These are phyloP conservation scores for Creontiades dilutus DNA, from an alignment of 2,888 invertebrate genomes.

Conservation along the genomic window DNA sequence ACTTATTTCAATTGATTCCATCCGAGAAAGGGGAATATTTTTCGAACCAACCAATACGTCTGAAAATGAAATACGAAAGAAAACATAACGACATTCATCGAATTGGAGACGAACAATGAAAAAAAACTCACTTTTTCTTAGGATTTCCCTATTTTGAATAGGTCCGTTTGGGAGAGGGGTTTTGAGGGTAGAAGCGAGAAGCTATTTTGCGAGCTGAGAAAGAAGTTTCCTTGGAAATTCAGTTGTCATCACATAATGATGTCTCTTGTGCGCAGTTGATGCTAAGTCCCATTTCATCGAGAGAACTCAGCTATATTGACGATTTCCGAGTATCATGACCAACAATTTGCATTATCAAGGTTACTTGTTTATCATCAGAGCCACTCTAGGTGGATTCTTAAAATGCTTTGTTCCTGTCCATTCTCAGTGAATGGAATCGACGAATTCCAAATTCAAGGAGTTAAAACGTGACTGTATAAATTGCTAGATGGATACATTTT, in stretches of 20 bases:
- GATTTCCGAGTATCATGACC: too few relatives aligned
- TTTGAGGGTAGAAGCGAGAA: background rate
- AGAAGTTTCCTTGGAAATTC: slow-evolving; percentile 8
- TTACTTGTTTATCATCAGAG: too few relatives aligned
- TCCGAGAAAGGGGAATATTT: background rate
- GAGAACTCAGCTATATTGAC: too few relatives aligned
- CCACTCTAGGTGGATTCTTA: too few relatives aligned
- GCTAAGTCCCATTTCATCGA: too few relatives aligned
- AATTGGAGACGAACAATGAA: background rate
- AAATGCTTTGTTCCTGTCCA: too few relatives aligned
- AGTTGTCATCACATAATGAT: background rate
- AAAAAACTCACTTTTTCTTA: background rate
- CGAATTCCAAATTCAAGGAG: too few relatives aligned
- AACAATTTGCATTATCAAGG: too few relatives aligned
- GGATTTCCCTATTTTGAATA: slow-evolving; percentile 9
- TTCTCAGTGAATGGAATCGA: too few relatives aligned
- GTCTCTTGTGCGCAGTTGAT: too few relatives aligned
- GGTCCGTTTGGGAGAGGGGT: background rate
- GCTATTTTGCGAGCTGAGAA: background rate
- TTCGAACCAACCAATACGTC: background rate
- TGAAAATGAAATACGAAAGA: background rate
- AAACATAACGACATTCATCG: background rate
- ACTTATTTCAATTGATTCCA: background rate
- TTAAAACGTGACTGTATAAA: too few relatives aligned
- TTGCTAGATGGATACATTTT: too few relatives aligned